Percentiles rank a stretch among this genome's conserved stretches.
phyloP scores from a whole-genome alignment of 2,797 vertebrate genomes.

The Yasuhikotakia modesta region DNA sequence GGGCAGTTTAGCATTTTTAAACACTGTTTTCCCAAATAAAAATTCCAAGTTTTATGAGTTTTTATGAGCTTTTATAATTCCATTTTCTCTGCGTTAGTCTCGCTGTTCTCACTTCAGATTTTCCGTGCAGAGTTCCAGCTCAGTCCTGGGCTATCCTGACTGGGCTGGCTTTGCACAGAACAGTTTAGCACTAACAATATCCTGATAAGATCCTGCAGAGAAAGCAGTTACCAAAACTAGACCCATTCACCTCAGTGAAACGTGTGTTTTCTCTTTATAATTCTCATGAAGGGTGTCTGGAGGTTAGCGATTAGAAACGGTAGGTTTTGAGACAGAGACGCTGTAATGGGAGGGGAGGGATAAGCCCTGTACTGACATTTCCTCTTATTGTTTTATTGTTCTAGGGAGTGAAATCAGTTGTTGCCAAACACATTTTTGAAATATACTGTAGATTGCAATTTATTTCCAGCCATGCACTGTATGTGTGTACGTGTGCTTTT shows the following conservation, averaged over 20 bases:
- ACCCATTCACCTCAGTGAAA: background rate
- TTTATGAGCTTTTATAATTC: background rate
- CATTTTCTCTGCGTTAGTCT: background rate
- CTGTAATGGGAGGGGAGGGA: conserved; percentile 41
- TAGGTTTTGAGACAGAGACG: conserved; percentile 4
- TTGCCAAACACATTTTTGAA: conserved; percentile 4
- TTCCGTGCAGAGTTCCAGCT: conserved; percentile 70
- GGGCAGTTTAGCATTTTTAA: background rate
- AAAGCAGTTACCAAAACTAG: conserved; percentile 19
- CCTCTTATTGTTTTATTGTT: conserved; percentile 82
- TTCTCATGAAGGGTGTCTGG: conserved; percentile 61
- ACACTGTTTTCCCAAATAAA: background rate
- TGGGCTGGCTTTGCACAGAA: conserved; percentile 52
- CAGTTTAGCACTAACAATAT: conserved; percentile 61
- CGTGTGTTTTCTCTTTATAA: conserved; percentile 30
- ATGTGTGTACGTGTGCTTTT: background rate
- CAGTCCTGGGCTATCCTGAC: conserved; percentile 50
- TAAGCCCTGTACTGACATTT: conserved; percentile 75
- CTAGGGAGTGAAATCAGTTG: conserved; percentile 51
- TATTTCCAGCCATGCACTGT: conserved; percentile 22
- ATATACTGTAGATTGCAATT: background rate
- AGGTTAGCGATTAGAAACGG: conserved; percentile 46
- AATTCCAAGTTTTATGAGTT: background rate
- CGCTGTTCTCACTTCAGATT: conserved; percentile 58
- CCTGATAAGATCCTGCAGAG: conserved; percentile 65